Conservation (phyloP, 2,888 invertebrate species). For the Caenorhabditis sp. region DNA sequence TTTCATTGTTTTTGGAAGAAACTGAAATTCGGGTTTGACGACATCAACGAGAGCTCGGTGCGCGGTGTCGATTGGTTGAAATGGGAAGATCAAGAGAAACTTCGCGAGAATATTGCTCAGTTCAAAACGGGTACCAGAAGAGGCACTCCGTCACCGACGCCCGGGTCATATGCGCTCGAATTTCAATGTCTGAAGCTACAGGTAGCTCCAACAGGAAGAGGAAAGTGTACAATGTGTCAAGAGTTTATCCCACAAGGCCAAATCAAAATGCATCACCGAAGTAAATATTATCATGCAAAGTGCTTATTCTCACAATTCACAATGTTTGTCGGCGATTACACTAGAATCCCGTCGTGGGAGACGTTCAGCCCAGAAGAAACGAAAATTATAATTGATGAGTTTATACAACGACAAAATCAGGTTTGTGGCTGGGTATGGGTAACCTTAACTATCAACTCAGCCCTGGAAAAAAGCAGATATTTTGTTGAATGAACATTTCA, state of each 20-base stretch:
- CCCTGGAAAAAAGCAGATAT: too few relatives aligned
- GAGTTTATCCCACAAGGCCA: slow-evolving; percentile 43
- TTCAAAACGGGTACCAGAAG: slow-evolving; percentile 1
- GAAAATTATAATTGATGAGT: neutral
- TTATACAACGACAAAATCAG: neutral
- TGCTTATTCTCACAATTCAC: slow-evolving; percentile 31
- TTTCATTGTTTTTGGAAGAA: slow-evolving; percentile 73
- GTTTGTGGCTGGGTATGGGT: neutral
- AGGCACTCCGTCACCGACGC: neutral
- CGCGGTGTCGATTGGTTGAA: slow-evolving; percentile 73
- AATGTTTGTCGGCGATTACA: neutral
- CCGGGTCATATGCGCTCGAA: neutral
- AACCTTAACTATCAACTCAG: too few relatives aligned
- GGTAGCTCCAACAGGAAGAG: slow-evolving; percentile 15
- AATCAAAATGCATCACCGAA: slow-evolving; percentile 38
- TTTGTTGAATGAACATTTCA: too few relatives aligned
- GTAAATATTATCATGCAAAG: slow-evolving; percentile 41
- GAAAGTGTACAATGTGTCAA: slow-evolving; percentile 57
- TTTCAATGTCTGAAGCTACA: neutral
- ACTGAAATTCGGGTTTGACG: slow-evolving; percentile 36
- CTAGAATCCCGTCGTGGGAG: slow-evolving; percentile 7
- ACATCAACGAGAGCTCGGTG: slow-evolving; percentile 71
- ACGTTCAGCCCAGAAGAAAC: neutral
- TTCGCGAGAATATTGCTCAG: slow-evolving; percentile 5
- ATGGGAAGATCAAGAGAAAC: slow-evolving; percentile 72